Conservation (phyloP, 2,888 invertebrate genomes). For the Hirudinaria manillensis region DNA sequence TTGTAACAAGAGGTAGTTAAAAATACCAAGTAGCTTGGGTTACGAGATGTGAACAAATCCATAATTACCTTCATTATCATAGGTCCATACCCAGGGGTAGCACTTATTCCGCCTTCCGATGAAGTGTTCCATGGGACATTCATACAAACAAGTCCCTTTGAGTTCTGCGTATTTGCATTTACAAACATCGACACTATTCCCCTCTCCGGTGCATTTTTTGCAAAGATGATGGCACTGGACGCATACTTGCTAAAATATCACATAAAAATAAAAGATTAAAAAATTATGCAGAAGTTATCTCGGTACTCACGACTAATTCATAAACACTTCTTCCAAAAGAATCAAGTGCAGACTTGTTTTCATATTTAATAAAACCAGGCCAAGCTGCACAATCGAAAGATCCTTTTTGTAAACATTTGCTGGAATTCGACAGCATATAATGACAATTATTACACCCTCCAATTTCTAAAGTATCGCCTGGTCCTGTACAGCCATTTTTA, state of each 20-base stretch:
- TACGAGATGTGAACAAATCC: no score
- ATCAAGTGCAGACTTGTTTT: neutral
- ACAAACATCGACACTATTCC: neutral
- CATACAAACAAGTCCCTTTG: neutral
- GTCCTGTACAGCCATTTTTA: constrained; percentile 15
- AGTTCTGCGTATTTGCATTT: neutral
- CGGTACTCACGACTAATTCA: neutral
- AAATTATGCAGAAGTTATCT: neutral
- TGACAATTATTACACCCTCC: constrained; percentile 19
- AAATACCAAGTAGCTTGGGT: no score
- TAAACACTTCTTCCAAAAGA: neutral
- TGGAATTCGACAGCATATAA: neutral
- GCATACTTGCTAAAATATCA: neutral
- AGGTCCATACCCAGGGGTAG: neutral
- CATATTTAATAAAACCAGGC: constrained; percentile 2
- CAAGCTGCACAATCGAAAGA: neutral
- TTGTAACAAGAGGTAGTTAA: no score
- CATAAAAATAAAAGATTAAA: neutral
- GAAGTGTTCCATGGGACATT: neutral
- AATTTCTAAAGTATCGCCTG: neutral
- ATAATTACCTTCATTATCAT: no score
- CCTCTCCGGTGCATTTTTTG: neutral
- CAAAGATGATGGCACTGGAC: neutral
- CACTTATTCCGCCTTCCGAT: neutral
- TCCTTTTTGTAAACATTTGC: neutral